phyloP scores from a whole-genome alignment of 2,797 vertebrate genomes.

The Tangara arthus region DNA sequence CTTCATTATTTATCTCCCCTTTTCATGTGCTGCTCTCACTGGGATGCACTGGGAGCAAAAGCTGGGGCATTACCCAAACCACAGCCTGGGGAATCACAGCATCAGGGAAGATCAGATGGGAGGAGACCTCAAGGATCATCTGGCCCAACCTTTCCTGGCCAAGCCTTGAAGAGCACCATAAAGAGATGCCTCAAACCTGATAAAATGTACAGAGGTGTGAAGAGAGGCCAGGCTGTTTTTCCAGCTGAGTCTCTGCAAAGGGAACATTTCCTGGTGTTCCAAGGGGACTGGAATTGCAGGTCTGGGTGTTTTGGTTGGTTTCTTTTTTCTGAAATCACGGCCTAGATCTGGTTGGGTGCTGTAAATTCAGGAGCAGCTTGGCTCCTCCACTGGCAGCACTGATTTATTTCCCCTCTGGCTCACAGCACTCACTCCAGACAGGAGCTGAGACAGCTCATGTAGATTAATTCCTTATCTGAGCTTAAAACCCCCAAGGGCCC shows the following conservation, averaged over 20 bases:
- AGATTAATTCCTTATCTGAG: conserved; percentile 48
- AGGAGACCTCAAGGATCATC: not conserved
- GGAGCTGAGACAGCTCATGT: conserved; percentile 16
- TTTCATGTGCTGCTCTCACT: not conserved
- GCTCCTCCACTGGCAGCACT: not conserved
- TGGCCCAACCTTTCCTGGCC: not conserved
- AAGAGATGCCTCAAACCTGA: not conserved
- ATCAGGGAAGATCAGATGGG: not conserved
- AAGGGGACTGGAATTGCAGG: not conserved
- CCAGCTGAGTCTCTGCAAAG: not conserved
- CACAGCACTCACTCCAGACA: not conserved
- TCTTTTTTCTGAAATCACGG: not conserved
- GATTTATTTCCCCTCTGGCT: not conserved
- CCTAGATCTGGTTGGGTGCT: not conserved
- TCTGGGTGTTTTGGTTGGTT: not conserved
- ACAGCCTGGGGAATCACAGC: not conserved
- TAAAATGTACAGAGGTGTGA: not conserved
- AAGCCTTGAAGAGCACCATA: not conserved
- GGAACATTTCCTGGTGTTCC: not conserved
- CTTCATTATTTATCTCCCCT: not conserved
- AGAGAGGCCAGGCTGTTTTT: not conserved
- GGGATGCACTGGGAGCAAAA: not conserved
- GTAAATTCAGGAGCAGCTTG: not conserved
- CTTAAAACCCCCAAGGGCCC: not conserved
- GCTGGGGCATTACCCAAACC: not conserved